Evolutionary conservation across 1,140 invertebrate species (phyloP).

Genomic region (Pseudomyrmex gracilis): DNA sequence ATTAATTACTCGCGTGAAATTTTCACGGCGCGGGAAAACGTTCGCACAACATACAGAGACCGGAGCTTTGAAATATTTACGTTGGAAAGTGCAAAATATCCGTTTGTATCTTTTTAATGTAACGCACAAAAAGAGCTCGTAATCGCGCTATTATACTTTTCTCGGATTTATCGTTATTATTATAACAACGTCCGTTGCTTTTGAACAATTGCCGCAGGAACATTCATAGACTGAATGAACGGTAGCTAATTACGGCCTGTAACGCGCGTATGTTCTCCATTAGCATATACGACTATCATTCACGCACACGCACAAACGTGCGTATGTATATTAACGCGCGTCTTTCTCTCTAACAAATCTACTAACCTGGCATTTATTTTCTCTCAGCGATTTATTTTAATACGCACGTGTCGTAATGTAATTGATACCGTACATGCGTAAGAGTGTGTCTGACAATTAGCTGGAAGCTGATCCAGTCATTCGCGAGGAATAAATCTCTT

Average conservation of each 20-base stretch:
- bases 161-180: conserved; percentile 34
- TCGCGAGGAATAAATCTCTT: too few species aligned
- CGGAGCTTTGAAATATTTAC: neutral
- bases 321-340: neutral
- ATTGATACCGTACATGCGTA: too few species aligned
- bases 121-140: neutral
- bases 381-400: neutral
- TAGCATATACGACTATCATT: conserved; percentile 46
- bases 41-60: too few species aligned
- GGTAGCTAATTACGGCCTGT: conserved; percentile 57
- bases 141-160: conserved; percentile 13
- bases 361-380: neutral
- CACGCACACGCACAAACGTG: conserved; percentile 20
- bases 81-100: neutral
- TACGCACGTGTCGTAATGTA: too few species aligned
- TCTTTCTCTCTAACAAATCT: conserved; percentile 3
- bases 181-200: conserved; percentile 32
- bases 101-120: neutral
- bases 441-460: too few species aligned
- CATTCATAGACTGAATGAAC: conserved; percentile 30
- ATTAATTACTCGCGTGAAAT: too few species aligned
- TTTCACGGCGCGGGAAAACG: too few species aligned
- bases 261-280: conserved; percentile 50
- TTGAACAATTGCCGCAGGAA: conserved; percentile 56
- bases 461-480: too few species aligned